A percentile compares a stretch with the other conserved stretches of the same genome.
Evolutionary conservation across 64 coral and sea anemone genomes (phyloP).

Genomic region (Cladopsammia gracilis): DNA sequence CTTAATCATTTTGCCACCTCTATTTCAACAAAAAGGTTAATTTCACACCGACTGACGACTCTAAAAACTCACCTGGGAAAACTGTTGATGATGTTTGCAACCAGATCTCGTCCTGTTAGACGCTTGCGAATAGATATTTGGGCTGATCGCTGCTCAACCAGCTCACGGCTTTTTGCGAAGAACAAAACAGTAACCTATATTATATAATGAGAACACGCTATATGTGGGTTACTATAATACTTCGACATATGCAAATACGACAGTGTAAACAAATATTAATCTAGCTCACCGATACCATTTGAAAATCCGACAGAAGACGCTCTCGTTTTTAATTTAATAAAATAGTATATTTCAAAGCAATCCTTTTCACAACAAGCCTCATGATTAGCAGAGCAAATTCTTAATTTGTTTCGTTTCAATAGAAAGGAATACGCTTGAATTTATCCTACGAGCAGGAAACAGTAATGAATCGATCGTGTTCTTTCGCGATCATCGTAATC

Average conservation of each 20-base stretch:
- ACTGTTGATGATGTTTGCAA: slow-evolving; percentile 38
- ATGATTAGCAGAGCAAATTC: neutral
- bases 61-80: slow-evolving; percentile 59
- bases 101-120: slow-evolving; percentile 30
- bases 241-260: slow-evolving; percentile 14
- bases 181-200: slow-evolving; percentile 70
- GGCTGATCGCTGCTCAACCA: slow-evolving; percentile 46
- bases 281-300: neutral
- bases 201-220: neutral
- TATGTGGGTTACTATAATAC: neutral
- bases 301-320: neutral
- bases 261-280: slow-evolving; percentile 5
- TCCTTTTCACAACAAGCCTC: neutral
- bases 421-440: neutral
- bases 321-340: neutral
- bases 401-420: neutral
- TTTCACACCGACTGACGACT: neutral
- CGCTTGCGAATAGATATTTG: slow-evolving; percentile 27
- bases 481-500: neutral
- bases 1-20: neutral
- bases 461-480: neutral
- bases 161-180: slow-evolving; percentile 76
- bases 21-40: neutral
- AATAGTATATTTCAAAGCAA: neutral
- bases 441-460: neutral